Percentiles rank a stretch among this genome's conserved stretches.
Conservation (phyloP, 1,140 invertebrate species). For the Procambarus virginalis region DNA sequence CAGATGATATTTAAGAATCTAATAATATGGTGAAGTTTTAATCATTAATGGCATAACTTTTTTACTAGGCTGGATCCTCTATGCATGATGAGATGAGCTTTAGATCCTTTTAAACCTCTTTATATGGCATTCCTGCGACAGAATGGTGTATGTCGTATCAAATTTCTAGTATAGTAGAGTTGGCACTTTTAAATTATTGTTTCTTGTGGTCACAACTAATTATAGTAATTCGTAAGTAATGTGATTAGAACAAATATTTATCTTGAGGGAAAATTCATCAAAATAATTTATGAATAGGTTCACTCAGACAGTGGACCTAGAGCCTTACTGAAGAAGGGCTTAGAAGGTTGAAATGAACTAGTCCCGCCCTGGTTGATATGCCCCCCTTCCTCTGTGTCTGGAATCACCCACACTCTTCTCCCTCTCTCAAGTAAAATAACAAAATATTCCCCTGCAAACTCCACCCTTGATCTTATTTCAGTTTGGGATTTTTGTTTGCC, state of each 20-base stretch:
- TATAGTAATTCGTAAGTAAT: not conserved
- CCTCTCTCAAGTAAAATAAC: slow-evolving; percentile 12
- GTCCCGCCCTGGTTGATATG: slow-evolving; percentile 7
- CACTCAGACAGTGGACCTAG: not conserved
- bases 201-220: not conserved
- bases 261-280: slow-evolving; percentile 3
- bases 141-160: not conserved
- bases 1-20: not conserved
- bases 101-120: not conserved
- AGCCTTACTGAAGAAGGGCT: not conserved
- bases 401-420: slow-evolving; percentile 14
- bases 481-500: not conserved
- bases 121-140: not conserved
- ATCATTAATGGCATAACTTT: not conserved
- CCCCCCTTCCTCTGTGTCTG: slow-evolving; percentile 14
- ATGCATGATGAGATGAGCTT: not conserved
- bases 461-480: not conserved
- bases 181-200: slow-evolving; percentile 2
- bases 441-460: not conserved
- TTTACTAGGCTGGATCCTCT: not conserved
- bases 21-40: not conserved
- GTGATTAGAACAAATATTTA: slow-evolving; percentile 5
- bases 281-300: not conserved
- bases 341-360: not conserved
- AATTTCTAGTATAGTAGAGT: slow-evolving; percentile 19